Conservation (phyloP, 2,797 vertebrate genomes). For the Miichthys miiuy region DNA sequence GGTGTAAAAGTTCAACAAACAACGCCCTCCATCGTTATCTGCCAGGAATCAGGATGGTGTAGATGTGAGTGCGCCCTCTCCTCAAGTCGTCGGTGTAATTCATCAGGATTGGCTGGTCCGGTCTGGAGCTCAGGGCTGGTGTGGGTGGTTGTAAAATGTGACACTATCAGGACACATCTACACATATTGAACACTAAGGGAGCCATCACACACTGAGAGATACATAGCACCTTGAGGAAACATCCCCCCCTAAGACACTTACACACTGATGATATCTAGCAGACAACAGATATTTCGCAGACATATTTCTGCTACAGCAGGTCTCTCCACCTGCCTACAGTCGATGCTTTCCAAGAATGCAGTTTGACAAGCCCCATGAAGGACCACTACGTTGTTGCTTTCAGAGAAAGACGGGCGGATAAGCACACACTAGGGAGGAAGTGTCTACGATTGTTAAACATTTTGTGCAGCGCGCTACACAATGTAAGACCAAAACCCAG, state of each 20-base stretch:
- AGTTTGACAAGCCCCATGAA: neutral
- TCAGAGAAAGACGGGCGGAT: neutral
- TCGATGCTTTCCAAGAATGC: slow-evolving; percentile 6
- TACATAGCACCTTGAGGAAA: neutral
- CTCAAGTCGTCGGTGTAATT: slow-evolving; percentile 32
- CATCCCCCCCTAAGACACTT: neutral
- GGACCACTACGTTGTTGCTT: neutral
- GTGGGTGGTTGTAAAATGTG: slow-evolving; percentile 33
- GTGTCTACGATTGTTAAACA: neutral
- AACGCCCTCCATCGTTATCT: neutral
- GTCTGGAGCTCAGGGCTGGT: slow-evolving; percentile 27
- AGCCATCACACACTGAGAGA: slow-evolving; percentile 11
- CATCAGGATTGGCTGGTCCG: slow-evolving; percentile 31
- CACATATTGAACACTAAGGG: slow-evolving; percentile 21
- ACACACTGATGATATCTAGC: neutral
- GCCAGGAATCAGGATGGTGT: neutral
- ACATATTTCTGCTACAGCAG: neutral
- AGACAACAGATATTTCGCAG: neutral
- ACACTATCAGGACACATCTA: slow-evolving; percentile 36
- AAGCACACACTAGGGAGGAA: neutral
- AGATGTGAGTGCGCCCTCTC: slow-evolving; percentile 24
- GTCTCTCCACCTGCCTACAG: neutral
- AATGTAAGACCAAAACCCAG: neutral
- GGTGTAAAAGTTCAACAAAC: slow-evolving; percentile 2
- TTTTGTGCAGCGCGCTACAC: neutral